Evolutionary conservation across 2,888 invertebrate genomes (phyloP).

Genomic region (Tipula helvola): DNA sequence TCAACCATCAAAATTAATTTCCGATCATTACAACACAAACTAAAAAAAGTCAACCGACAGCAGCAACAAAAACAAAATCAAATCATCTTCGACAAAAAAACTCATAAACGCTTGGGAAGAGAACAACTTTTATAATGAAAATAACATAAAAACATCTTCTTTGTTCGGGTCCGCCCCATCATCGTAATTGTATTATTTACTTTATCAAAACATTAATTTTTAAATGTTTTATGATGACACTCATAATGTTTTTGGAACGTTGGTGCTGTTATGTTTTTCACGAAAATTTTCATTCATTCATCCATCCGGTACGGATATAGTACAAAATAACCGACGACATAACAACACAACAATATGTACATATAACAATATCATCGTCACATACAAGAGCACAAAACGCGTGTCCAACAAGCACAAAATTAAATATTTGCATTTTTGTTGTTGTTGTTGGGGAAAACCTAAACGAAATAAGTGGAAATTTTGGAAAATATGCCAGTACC

Average conservation of each 20-base stretch:
- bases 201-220: neutral
- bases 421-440: neutral
- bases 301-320: neutral
- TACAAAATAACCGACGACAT: neutral
- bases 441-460: neutral
- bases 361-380: neutral
- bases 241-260: neutral
- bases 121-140: neutral
- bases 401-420: neutral
- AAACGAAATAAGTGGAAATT: neutral
- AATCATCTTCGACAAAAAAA: neutral
- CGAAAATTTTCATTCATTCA: neutral
- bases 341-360: neutral
- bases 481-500: neutral
- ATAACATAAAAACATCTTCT: neutral
- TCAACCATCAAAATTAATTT: neutral
- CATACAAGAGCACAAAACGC: neutral
- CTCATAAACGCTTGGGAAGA: neutral
- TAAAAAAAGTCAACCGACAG: neutral
- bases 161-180: neutral
- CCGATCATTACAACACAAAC: neutral
- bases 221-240: neutral
- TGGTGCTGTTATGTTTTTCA: neutral
- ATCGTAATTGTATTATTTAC: neutral
- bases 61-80: neutral